A percentile compares a stretch with the other conserved stretches of the same genome.
phyloP scores from a whole-genome alignment of 1,140 invertebrate species.

The Atta texana region DNA sequence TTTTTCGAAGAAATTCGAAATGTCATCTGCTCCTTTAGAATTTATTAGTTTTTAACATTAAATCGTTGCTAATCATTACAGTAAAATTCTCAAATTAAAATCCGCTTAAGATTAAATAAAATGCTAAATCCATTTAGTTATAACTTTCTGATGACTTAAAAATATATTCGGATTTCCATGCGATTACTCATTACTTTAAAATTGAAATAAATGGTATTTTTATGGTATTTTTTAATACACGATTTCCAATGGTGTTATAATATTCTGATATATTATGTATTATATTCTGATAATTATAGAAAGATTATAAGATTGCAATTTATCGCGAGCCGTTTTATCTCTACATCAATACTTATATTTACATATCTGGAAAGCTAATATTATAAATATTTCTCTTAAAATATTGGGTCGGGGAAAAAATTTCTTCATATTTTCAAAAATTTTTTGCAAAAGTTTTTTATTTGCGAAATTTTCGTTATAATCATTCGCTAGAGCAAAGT shows the following conservation, averaged over 20 bases:
- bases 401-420: no score
- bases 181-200: no score
- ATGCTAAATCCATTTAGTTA: neutral
- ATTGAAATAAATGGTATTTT: no score
- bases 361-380: no score
- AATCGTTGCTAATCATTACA: neutral
- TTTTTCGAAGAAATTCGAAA: neutral
- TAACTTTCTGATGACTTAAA: neutral
- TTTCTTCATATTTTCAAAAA: no score
- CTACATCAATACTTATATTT: neutral
- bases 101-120: neutral
- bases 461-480: no score
- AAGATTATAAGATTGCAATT: neutral
- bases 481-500: no score
- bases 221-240: no score
- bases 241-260: no score
- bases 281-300: neutral
- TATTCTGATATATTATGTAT: neutral
- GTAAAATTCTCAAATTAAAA: neutral
- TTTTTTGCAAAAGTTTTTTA: no score
- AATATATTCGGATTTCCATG: neutral
- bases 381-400: no score
- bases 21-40: neutral
- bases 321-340: neutral
- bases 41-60: slow-evolving; percentile 1